Conservation (phyloP, 2,113 vertebrate genomes). For the Chloropsis cyanopogon region DNA sequence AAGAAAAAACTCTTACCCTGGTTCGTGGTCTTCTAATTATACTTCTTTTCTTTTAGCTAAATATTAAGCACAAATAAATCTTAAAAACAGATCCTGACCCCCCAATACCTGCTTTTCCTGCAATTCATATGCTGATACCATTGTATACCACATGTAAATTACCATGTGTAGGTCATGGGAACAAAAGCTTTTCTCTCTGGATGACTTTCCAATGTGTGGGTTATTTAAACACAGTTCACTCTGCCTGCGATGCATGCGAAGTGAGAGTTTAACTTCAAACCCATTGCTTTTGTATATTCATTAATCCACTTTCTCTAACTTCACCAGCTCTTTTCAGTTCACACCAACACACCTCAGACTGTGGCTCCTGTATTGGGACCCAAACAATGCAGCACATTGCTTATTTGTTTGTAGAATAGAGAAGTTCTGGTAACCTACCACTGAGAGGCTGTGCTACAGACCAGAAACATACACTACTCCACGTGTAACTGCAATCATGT, state of each 20-base stretch:
- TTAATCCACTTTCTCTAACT: not conserved
- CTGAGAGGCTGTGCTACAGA: not conserved
- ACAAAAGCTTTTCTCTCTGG: constrained; percentile 5
- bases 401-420: not conserved
- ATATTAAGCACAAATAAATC: not conserved
- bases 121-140: not conserved
- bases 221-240: not conserved
- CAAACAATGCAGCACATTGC: not conserved
- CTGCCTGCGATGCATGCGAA: not conserved
- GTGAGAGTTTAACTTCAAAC: not conserved
- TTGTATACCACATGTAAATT: not conserved
- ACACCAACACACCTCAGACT: not conserved
- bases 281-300: not conserved
- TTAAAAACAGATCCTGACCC: constrained; percentile 8
- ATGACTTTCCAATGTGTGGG: not conserved
- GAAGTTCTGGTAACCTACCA: not conserved
- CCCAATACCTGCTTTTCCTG: constrained; percentile 23
- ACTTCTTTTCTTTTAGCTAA: not conserved
- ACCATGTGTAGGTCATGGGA: not conserved
- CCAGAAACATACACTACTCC: not conserved
- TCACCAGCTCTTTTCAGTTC: not conserved
- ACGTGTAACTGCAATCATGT: not conserved
- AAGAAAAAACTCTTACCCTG: constrained; percentile 5
- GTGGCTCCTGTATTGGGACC: rapidly evolving
- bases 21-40: constrained; percentile 37